Evolutionary conservation across 2,888 invertebrate genomes (phyloP).

Genomic region (Drosophila diplacantha): DNA sequence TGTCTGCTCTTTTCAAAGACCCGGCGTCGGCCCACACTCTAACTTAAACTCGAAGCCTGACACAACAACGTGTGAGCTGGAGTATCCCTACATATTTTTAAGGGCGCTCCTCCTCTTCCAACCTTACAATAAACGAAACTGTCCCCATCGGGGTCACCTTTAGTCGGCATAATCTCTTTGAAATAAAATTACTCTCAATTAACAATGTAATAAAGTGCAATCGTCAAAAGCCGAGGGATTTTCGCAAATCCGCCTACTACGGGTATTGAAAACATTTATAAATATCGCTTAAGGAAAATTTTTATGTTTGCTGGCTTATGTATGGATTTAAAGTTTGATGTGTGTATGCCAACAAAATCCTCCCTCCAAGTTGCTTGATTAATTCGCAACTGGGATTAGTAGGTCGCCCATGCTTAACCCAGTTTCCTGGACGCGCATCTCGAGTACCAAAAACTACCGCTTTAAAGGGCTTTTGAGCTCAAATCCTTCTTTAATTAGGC

Average conservation of each 20-base stretch:
- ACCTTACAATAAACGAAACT: neutral
- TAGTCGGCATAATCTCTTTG: conserved; percentile 20
- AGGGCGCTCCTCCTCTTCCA: neutral
- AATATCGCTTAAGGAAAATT: conserved; percentile 14
- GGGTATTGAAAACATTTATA: conserved; percentile 23
- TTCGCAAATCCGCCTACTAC: conserved; percentile 1
- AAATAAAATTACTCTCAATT: conserved; percentile 30
- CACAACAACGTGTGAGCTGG: conserved; percentile 4
- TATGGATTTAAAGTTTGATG: neutral
- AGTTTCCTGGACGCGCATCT: too few relatives aligned
- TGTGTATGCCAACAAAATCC: neutral
- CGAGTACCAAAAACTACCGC: neutral
- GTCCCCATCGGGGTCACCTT: conserved; percentile 8
- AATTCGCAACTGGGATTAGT: neutral
- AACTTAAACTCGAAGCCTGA: neutral
- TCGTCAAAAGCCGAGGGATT: conserved; percentile 22
- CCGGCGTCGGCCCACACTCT: conserved; percentile 1
- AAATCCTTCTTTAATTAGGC: neutral
- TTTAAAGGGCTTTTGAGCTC: neutral
- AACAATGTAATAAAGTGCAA: conserved; percentile 29
- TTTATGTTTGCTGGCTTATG: neutral
- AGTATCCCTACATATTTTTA: conserved; percentile 17
- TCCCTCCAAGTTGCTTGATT: neutral
- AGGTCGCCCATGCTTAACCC: neutral
- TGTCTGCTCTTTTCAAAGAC: conserved; percentile 23